Evolutionary conservation across 2,888 invertebrate genomes (phyloP), one percentile per base, ranked within the genome.

Genomic region (Spodoptera picta): DNA sequence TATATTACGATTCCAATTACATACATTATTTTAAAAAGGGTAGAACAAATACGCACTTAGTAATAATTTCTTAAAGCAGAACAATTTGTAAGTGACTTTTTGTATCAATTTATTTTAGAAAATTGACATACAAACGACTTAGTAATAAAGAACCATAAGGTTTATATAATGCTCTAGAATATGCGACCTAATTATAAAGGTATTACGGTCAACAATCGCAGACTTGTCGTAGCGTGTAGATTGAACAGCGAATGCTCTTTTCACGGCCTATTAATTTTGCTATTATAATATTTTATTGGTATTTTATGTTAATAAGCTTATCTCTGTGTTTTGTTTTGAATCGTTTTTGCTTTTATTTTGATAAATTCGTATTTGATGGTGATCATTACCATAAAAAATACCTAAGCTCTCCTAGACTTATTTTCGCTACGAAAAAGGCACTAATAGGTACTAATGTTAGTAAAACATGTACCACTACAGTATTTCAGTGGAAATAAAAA

Each of bases 211-310:
- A 36, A 36, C 36, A 36, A 36, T 36, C 36, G 36, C 36, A 36
- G 36, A 36, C 36, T 36, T 36, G 36, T 36, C 36, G 36, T 36
- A 36, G 7, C 36, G 36, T 36, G 36, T 36, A 36, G 36, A 36
- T 36, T 36, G 36, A 36, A 36, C 36, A 36, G 83, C 81, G 85
- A 88, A 82, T 84, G 86, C 88, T 87, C 79, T 86, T 89, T 91
- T 90, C 89, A 89, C 89, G 92, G 84, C 85, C 90, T 88, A 92
- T 93, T 93, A 93, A 92, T 86, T 90, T 82, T 63, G 84, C 80
- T 86, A 88, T 83, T 84, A 73, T 84, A 72, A 75, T 72, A 88
- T 89, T 90, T 93, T 91, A 93, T 91, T 84, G 84, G 83, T 84
- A 84, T 92, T 92, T 92, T 90, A 92, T 93, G 92, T 77, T 88